A percentile compares a stretch with the other conserved stretches of the same genome.
phyloP scores from a whole-genome alignment of 1,140 invertebrate genomes.

The Monochamus saltuarius region DNA sequence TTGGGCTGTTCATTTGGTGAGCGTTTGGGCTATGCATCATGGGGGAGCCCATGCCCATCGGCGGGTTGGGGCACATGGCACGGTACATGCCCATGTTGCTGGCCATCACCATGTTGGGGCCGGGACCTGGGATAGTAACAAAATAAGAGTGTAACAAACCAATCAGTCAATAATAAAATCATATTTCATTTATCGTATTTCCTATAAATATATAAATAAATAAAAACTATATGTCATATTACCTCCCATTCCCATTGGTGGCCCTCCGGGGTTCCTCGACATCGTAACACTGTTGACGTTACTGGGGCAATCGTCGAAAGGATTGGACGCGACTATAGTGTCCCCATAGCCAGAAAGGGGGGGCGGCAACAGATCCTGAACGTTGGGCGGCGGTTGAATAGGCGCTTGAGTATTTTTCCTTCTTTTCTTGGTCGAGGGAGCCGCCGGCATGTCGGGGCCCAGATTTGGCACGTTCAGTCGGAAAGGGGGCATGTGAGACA shows the following conservation, averaged over 20 bases:
- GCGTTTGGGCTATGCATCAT: slow-evolving; percentile 56
- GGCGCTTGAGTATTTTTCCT: slow-evolving; percentile 64
- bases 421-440: slow-evolving; percentile 67
- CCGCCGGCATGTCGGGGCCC: slow-evolving; percentile 60
- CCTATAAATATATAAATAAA: no score
- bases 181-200: no score
- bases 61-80: slow-evolving; percentile 51
- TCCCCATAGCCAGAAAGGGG: slow-evolving; percentile 85
- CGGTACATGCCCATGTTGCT: slow-evolving; percentile 61
- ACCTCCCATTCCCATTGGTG: slow-evolving; percentile 50
- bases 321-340: slow-evolving; percentile 91
- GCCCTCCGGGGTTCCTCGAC: slow-evolving; percentile 55
- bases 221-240: slow-evolving; percentile 51
- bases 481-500: slow-evolving; percentile 72
- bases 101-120: slow-evolving; percentile 49
- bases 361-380: slow-evolving; percentile 78
- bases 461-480: slow-evolving; percentile 65
- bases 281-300: slow-evolving; percentile 63
- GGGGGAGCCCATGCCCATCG: slow-evolving; percentile 57
- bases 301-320: slow-evolving; percentile 90
- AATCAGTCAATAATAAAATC: no score
- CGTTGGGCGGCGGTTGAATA: slow-evolving; percentile 61
- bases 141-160: no score
- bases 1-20: slow-evolving; percentile 46
- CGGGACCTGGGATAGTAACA: slow-evolving; percentile 36